Evolutionary conservation across 23 tunicate genomes (phyloP), one percentile per base, ranked within the genome.

Genomic region (Oikopleura vanhoeffeni): DNA sequence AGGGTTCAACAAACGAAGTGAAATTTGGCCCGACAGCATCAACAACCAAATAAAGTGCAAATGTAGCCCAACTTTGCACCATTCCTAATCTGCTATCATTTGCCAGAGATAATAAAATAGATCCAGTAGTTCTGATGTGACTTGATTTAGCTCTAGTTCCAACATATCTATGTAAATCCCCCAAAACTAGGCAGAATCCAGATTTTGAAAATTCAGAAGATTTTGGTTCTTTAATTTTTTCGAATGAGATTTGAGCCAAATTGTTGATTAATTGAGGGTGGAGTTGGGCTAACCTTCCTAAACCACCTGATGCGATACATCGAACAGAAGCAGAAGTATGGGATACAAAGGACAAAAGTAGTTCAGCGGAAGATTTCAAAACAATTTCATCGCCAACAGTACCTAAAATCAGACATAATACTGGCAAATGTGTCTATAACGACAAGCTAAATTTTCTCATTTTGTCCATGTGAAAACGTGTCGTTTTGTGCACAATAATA

Each of bases 11-110:
- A 83, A 85, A 93, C 0, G 95, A 84, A 41, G 94, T 90, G 76
- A 87, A 93, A 89, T 87, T 93, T 0, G 98, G 98, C 1, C 98
- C 98, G 42, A 93, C 90, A 13, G 98, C 98, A 57, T 93, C 98
- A 41, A 90, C 83, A 75, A 93, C 86, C 24, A 93, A 85, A 40
- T 91, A 90, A 34, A 93, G 83, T 0, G 91, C 98, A 76, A 89
- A 93, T n/a, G 90, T 85, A 1, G 98, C 91, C 98, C 98, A 93
- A 39, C 88, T 89, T 94, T 93, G 83, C 1, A 39, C 60, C 60
- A 8, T 8, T 18, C 60, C 60, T 8, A 49, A 18, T 18, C 60
- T 49, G 60, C 18, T 18, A 49, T 49, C 60, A 49, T 49, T 49
- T 18, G 60, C 60, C 18, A 49, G 8, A 18, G 60, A 49, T 8